Conservation (phyloP, 2,888 invertebrate species). For the Folsomia candida region DNA sequence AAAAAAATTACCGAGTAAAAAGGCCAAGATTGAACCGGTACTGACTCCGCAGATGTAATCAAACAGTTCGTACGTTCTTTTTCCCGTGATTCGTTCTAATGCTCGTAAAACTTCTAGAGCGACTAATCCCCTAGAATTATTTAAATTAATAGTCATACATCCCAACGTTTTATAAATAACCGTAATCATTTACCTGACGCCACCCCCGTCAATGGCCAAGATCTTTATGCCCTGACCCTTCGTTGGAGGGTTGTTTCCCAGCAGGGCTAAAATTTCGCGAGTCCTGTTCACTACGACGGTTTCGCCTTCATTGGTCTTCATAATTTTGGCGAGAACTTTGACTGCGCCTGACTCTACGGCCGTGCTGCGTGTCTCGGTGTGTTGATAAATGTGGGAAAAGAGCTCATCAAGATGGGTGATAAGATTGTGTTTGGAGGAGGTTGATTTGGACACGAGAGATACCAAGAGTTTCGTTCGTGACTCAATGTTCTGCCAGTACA, state of each 20-base stretch:
- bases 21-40: slow-evolving; percentile 77
- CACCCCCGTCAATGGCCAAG: slow-evolving; percentile 85
- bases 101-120: slow-evolving; percentile 77
- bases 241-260: slow-evolving; percentile 70
- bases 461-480: slow-evolving; percentile 68
- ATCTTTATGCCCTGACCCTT: slow-evolving; percentile 73
- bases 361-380: slow-evolving; percentile 69
- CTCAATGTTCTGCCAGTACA: slow-evolving; percentile 55
- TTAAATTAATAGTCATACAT: background rate
- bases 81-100: slow-evolving; percentile 70
- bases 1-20: slow-evolving; percentile 62
- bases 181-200: slow-evolving; percentile 60
- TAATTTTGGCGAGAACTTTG: slow-evolving; percentile 33
- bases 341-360: slow-evolving; percentile 63
- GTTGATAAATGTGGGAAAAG: slow-evolving; percentile 68
- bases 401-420: slow-evolving; percentile 67
- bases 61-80: slow-evolving; percentile 72
- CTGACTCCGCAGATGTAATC: slow-evolving; percentile 83
- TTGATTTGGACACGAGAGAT: slow-evolving; percentile 59
- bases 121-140: slow-evolving; percentile 67
- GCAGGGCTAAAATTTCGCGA: slow-evolving; percentile 64
- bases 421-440: slow-evolving; percentile 55
- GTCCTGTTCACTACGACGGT: slow-evolving; percentile 32
- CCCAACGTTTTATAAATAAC: background rate
- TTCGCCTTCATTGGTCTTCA: slow-evolving; percentile 32